Percentiles rank a stretch among this genome's conserved stretches.
phyloP scores from a whole-genome alignment of 1,140 invertebrate genomes.

The Polypedilum pembai region DNA sequence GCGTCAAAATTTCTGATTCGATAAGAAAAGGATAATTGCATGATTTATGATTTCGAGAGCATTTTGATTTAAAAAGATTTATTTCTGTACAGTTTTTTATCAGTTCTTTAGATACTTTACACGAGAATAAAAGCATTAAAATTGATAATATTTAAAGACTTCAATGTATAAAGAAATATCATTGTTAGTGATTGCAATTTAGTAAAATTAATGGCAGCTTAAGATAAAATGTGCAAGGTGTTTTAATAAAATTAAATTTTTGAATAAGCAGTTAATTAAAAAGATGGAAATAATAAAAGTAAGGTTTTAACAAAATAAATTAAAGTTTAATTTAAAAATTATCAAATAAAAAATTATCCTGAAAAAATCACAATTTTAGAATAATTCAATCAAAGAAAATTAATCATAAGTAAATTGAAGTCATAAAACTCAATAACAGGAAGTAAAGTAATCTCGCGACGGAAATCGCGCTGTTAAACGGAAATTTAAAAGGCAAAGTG shows the following conservation, averaged over 20 bases:
- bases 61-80: conserved; percentile 9
- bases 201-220: too few relatives aligned
- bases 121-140: too few relatives aligned
- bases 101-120: background rate
- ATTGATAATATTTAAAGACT: too few relatives aligned
- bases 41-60: conserved; percentile 1
- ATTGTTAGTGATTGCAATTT: too few relatives aligned
- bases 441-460: conserved; percentile 22
- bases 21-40: background rate
- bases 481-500: background rate
- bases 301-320: background rate
- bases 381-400: background rate
- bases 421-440: conserved; percentile 1
- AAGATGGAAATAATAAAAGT: background rate
- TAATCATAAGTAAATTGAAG: background rate
- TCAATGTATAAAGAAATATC: too few relatives aligned
- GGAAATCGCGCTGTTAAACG: background rate
- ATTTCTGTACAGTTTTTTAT: background rate
- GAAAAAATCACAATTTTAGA: background rate
- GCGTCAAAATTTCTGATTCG: background rate
- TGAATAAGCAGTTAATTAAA: background rate
- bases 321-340: background rate
- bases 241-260: background rate
- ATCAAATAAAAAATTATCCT: background rate
- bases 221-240: too few relatives aligned